Conservation (phyloP, 2,888 invertebrate species). For the Caenorhabditis becei region DNA sequence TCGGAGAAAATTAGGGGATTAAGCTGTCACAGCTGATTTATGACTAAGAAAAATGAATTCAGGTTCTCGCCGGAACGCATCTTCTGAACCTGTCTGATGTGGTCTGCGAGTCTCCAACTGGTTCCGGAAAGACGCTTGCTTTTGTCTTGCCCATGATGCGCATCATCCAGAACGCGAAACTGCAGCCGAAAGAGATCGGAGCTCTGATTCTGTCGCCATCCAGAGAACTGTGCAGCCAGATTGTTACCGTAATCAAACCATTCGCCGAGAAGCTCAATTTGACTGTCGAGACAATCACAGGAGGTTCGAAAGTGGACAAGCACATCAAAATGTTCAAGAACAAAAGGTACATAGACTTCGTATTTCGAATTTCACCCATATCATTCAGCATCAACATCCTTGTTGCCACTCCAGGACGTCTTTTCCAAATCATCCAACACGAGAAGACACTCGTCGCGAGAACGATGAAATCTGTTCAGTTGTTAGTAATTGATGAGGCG, state of each 20-base stretch:
- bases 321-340: conserved; percentile 70
- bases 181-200: conserved; percentile 85
- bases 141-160: conserved; percentile 94
- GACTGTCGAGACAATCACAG: conserved; percentile 82
- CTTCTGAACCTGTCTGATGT: conserved; percentile 93
- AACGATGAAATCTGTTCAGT: conserved; percentile 83
- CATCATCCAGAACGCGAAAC: conserved; percentile 83
- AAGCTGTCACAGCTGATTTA: background rate
- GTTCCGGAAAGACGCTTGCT: conserved; percentile 97
- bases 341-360: conserved; percentile 61
- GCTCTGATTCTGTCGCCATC: conserved; percentile 95
- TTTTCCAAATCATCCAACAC: conserved; percentile 87
- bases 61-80: conserved; percentile 70
- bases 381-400: conserved; percentile 87
- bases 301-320: conserved; percentile 68
- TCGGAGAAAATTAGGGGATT: conserved; percentile 3
- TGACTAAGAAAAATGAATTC: conserved; percentile 3
- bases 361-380: background rate
- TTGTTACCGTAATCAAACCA: conserved; percentile 84
- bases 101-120: conserved; percentile 97
- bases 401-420: conserved; percentile 94
- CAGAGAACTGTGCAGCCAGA: conserved; percentile 94
- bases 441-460: conserved; percentile 64
- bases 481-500: conserved; percentile 96
- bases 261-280: conserved; percentile 66